phyloP scores from a whole-genome alignment of 2,888 invertebrate genomes.

The Prenolepis imparis region DNA sequence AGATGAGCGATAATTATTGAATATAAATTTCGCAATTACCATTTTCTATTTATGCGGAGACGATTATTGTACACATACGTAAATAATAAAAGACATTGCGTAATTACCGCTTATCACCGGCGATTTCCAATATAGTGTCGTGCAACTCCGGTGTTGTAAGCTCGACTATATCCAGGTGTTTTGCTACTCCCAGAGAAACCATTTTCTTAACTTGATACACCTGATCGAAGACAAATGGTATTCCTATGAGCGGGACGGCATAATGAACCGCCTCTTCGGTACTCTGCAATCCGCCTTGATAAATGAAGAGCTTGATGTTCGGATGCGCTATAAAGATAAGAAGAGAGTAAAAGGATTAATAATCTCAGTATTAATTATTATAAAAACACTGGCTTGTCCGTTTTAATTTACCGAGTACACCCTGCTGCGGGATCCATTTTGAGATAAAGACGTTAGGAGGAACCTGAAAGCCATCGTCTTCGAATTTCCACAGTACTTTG shows the following conservation, averaged over 20 bases:
- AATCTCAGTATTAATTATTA: conserved; percentile 19
- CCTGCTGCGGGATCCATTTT: conserved; percentile 75
- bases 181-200: conserved; percentile 67
- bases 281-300: conserved; percentile 79
- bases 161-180: conserved; percentile 58
- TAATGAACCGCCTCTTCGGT: conserved; percentile 76
- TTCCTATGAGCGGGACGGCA: conserved; percentile 75
- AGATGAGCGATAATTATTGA: not conserved
- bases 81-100: conserved; percentile 22
- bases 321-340: conserved; percentile 70
- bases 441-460: conserved; percentile 66
- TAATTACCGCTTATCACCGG: conserved; percentile 36
- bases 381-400: not conserved
- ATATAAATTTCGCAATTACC: conserved; percentile 11
- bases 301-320: conserved; percentile 77
- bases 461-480: conserved; percentile 58
- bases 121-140: conserved; percentile 16
- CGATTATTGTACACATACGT: not conserved
- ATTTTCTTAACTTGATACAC: conserved; percentile 68
- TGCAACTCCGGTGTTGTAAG: conserved; percentile 33
- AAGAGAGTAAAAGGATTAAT: conserved; percentile 22
- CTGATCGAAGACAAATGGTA: conserved; percentile 77
- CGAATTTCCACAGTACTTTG: conserved; percentile 76
- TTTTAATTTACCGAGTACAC: conserved; percentile 69
- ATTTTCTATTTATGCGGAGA: not conserved